Conservation (phyloP, 2,113 vertebrate genomes). For the Paraplagusia blochii region DNA sequence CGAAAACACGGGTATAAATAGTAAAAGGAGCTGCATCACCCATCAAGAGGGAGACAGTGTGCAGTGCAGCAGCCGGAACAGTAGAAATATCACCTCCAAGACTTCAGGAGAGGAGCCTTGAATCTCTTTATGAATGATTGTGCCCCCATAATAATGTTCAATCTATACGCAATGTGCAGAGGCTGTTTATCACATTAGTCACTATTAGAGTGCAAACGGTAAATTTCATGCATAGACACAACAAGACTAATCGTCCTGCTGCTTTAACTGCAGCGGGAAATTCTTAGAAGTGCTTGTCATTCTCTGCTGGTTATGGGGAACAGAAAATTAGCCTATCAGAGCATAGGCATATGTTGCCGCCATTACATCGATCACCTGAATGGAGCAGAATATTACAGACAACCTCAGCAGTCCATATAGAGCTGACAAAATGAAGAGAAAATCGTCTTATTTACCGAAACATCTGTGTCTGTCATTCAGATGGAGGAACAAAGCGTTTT, state of each 20-base stretch:
- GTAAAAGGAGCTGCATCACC: conserved; percentile 29
- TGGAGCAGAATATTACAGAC: conserved; percentile 5
- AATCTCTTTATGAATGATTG: conserved; percentile 49
- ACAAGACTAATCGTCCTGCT: conserved; percentile 29
- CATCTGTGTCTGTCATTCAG: no score
- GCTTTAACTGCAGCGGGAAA: conserved; percentile 33
- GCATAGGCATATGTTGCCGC: conserved; percentile 1
- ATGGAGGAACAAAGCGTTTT: no score
- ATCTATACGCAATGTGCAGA: neutral
- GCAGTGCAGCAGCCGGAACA: conserved; percentile 24
- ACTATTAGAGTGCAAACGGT: conserved; percentile 21
- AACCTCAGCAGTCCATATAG: neutral
- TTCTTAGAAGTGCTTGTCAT: conserved; percentile 28
- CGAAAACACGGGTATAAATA: conserved; percentile 43
- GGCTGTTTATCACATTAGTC: no score
- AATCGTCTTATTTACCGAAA: no score
- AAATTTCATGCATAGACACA: conserved; percentile 24
- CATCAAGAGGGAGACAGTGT: conserved; percentile 22
- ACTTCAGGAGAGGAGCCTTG: conserved; percentile 44
- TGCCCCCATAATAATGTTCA: conserved; percentile 31
- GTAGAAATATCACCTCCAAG: conserved; percentile 62
- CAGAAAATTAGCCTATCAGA: conserved; percentile 29
- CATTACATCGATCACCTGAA: conserved; percentile 12
- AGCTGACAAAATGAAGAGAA: neutral
- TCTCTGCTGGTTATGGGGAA: conserved; percentile 5